Conservation (phyloP, 2,797 vertebrate species). For the Thaleichthys pacificus region DNA sequence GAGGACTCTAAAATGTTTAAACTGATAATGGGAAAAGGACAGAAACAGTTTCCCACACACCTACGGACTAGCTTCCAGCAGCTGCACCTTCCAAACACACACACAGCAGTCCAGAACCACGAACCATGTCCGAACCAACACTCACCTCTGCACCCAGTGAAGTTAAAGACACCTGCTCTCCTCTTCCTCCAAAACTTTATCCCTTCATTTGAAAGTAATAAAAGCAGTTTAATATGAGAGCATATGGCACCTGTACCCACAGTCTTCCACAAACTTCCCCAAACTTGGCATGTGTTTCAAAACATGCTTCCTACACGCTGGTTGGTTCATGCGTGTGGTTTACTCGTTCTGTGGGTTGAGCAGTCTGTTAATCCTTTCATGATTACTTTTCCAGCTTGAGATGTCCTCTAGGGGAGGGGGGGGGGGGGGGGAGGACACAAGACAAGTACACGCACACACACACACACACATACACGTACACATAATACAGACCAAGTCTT, state of each 20-base stretch:
- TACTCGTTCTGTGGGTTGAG: constrained; percentile 19
- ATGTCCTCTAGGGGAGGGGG: not conserved
- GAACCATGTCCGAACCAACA: not conserved
- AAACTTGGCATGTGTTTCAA: constrained; percentile 17
- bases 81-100: not conserved
- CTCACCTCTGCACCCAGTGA: constrained; percentile 6
- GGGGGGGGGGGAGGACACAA: not conserved
- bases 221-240: constrained; percentile 21
- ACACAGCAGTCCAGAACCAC: not conserved
- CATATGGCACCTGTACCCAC: constrained; percentile 37
- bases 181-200: constrained; percentile 15
- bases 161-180: constrained; percentile 42
- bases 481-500: not conserved
- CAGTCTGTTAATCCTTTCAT: constrained; percentile 16
- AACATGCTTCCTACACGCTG: constrained; percentile 45
- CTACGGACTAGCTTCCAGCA: not conserved
- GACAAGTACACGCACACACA: not conserved
- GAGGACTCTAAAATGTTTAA: not conserved
- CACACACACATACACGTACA: not conserved
- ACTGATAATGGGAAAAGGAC: not conserved
- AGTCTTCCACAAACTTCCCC: constrained; percentile 6
- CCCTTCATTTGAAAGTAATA: constrained; percentile 18
- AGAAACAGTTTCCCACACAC: not conserved
- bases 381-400: constrained; percentile 8
- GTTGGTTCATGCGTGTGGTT: not conserved